Conservation (phyloP, 2,113 vertebrate species). For the Oryctolagus cuniculus region mOryCun1.1 NC_091436.1:113165501-113166000, state of each 20-base stretch:
- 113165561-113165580: neutral
- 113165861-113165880: neutral
- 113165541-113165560: neutral
- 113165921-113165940: neutral
- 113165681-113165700: neutral
- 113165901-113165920: neutral
- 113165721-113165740: neutral
- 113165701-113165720: neutral
- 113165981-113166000: neutral
- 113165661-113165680: neutral
- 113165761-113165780: neutral
- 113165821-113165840: neutral
- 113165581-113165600: neutral
- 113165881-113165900: neutral
- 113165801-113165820: neutral
- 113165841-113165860: neutral
- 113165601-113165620: neutral
- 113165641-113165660: accelerated
- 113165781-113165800: neutral
- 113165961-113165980: neutral
- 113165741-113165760: neutral
- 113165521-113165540: neutral
- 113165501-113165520: neutral
- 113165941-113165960: neutral
- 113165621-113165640: neutral